phyloP scores from a whole-genome alignment of 2,888 invertebrate species.

The Ophion ellenae region DNA sequence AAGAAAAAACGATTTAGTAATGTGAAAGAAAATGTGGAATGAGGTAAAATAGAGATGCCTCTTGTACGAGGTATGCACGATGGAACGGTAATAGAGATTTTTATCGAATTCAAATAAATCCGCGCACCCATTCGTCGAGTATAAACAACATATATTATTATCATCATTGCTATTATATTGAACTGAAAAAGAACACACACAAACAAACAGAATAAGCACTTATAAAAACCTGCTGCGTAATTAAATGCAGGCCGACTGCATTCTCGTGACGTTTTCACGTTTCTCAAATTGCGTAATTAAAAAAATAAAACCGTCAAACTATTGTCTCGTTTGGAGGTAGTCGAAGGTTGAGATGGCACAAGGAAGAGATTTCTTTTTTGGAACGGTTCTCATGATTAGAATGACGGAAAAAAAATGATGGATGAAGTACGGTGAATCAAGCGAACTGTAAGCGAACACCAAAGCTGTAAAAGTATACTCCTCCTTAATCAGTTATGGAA shows the following conservation, averaged over 20 bases:
- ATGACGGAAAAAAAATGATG: constrained; percentile 52
- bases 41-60: constrained; percentile 7
- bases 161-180: constrained; percentile 50
- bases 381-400: constrained; percentile 42
- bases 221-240: constrained; percentile 42
- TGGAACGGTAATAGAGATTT: constrained; percentile 32
- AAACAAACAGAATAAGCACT: constrained; percentile 42
- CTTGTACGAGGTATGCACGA: constrained; percentile 19
- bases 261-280: constrained; percentile 41
- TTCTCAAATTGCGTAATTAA: constrained; percentile 57
- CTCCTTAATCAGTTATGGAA: constrained; percentile 67
- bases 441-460: constrained; percentile 83
- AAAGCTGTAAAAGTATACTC: constrained; percentile 79
- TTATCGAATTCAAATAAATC: constrained; percentile 52
- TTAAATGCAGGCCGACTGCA: constrained; percentile 36
- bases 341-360: constrained; percentile 1
- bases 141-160: constrained; percentile 59
- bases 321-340: constrained; percentile 37
- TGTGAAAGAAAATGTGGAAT: neutral
- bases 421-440: constrained; percentile 67
- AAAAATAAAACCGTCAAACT: constrained; percentile 36
- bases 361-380: constrained; percentile 18
- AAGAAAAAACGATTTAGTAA: constrained; percentile 31
- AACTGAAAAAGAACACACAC: constrained; percentile 28
- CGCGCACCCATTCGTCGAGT: constrained; percentile 51